Base-by-base conservation (phyloP, 2,888 invertebrate genomes). In the Hofmannophila pseudospretella region DNA sequence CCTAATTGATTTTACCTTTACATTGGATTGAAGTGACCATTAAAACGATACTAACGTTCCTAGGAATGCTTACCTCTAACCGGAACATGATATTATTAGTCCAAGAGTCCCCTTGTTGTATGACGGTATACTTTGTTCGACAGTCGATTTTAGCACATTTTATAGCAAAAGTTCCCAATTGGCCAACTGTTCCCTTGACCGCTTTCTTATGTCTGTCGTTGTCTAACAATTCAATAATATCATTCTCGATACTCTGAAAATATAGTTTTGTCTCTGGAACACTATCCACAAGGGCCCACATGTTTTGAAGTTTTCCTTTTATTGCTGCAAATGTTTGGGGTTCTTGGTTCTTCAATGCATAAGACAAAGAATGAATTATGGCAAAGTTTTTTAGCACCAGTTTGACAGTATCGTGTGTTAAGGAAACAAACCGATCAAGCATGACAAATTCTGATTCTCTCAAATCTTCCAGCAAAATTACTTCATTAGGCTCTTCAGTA, bases 381-480 rank as follows among this genome's bases (percentile, higher is more conserved):
- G 67, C 65, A 26, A 69, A 54, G 22, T 51, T 54, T 38, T 57
- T 59, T 0, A 72, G 32, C 0, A 53, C 42, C 0, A 63, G 33
- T 47, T 42, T 58, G 0, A 71, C 42, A 19, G 10, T 28, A 9
- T 25, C 25, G 13, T 39, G 29, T 5, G 32, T 32, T n/a, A 42
- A 23, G 7, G 42, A 31, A 5, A 26, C 32, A 4, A 57, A 48
- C 47, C 56, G 56, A 31, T 68, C 56, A 1, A 65, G 30, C 50
- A 68, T 65, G 7, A 36, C 29, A 34, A 48, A 67, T 16, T 51
- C 44, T 4, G 38, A 38, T 1, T 43, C 46, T 2, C 36, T 49
- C 4, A 74, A 42, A 42, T 74, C 73, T 54, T 70, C 67, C n/a
- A 74, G 41, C 5, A 70, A 37, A 11, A 74, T 54, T 0, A 69